Evolutionary conservation across 2,888 invertebrate species (phyloP).

Genomic region (Leptinotarsa rubiginosa): DNA sequence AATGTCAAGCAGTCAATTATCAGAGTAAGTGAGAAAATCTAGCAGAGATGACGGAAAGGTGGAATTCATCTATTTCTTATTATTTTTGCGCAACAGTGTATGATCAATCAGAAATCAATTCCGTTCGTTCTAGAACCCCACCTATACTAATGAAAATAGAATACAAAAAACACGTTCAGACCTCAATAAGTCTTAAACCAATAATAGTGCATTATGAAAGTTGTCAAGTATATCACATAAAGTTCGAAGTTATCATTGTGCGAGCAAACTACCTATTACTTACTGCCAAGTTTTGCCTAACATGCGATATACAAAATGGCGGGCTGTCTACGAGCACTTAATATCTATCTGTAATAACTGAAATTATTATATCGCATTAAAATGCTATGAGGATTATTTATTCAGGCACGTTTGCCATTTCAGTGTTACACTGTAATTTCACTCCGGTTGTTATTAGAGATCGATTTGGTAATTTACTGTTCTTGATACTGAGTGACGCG

Average conservation of each 20-base stretch:
- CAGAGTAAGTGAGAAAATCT: too few species aligned
- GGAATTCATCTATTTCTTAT: neutral
- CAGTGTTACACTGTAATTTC: conserved; percentile 51
- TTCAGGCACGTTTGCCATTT: conserved; percentile 57
- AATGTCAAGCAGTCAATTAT: too few species aligned
- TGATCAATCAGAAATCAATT: conserved; percentile 6
- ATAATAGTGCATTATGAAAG: conserved; percentile 38
- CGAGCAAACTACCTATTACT: conserved; percentile 55
- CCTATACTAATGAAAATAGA: neutral
- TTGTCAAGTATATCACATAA: conserved; percentile 45
- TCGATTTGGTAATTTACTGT: conserved; percentile 9
- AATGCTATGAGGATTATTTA: conserved; percentile 59
- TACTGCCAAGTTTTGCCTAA: conserved; percentile 53
- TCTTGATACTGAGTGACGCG: neutral
- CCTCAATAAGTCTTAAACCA: conserved; percentile 20
- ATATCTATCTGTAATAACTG: conserved; percentile 57
- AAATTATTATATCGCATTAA: conserved; percentile 61
- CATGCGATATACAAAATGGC: conserved; percentile 61
- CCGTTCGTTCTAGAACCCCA: neutral
- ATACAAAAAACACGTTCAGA: conserved; percentile 6
- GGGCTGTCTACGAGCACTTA: conserved; percentile 54
- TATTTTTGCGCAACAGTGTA: neutral
- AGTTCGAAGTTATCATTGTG: conserved; percentile 56
- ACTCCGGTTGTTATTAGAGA: conserved; percentile 1
- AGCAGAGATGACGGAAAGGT: too few species aligned